Conservation (phyloP, 2,113 vertebrate species). For the Pongo pygmaeus region DNA sequence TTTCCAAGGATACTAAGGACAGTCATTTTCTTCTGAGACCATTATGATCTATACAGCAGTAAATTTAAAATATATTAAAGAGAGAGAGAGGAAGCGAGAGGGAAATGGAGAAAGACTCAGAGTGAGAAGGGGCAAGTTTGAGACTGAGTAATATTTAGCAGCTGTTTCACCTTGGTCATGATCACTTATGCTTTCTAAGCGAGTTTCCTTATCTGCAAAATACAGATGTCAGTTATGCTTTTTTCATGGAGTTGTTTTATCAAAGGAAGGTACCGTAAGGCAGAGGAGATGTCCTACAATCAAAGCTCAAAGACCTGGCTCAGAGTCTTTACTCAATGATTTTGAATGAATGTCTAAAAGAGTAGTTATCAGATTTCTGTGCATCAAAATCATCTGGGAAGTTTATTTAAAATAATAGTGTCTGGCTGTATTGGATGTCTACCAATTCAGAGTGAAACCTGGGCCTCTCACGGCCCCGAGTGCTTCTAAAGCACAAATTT, state of each 20-base stretch:
- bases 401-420: background rate
- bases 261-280: background rate
- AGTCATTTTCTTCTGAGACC: background rate
- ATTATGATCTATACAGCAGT: background rate
- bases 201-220: slow-evolving; percentile 50
- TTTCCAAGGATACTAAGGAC: background rate
- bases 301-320: background rate
- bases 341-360: slow-evolving; percentile 25
- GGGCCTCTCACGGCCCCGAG: background rate
- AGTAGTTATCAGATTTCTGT: background rate
- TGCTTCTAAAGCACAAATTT: background rate
- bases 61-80: background rate
- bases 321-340: background rate
- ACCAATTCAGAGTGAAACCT: background rate
- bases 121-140: background rate
- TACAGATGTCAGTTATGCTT: background rate
- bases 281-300: background rate
- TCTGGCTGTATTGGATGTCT: background rate
- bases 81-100: background rate
- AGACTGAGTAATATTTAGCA: background rate
- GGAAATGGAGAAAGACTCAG: background rate
- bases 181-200: background rate
- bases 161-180: background rate
- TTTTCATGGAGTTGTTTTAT: background rate
- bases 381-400: background rate